phyloP scores from a whole-genome alignment of 2,113 vertebrate genomes.

The Brevimyrus niger region DNA sequence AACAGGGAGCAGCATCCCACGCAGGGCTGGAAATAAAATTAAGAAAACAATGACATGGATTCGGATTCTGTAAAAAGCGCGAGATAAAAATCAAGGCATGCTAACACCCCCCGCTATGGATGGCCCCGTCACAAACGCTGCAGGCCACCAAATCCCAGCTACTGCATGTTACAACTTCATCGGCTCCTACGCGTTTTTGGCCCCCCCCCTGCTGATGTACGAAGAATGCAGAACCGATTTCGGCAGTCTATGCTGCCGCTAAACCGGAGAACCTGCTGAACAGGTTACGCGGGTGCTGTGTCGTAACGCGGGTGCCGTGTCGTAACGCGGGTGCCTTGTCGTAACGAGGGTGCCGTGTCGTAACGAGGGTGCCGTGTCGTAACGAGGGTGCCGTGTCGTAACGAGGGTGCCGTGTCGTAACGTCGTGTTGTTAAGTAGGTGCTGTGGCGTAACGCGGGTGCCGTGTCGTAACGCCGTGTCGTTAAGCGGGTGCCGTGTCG shows the following conservation, averaged over 20 bases:
- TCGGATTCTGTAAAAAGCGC: not conserved
- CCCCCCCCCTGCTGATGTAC: not conserved
- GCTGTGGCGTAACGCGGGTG: too few species aligned
- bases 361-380: too few species aligned
- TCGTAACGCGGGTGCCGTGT: too few species aligned
- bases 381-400: too few species aligned
- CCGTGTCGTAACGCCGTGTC: too few species aligned
- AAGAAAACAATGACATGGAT: not conserved
- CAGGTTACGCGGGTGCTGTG: not conserved
- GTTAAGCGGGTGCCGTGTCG: too few species aligned
- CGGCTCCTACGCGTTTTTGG: not conserved
- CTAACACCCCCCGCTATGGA: not conserved
- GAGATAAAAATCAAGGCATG: not conserved
- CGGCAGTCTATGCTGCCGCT: not conserved
- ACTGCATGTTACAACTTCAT: not conserved
- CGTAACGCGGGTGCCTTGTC: too few species aligned
- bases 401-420: too few species aligned
- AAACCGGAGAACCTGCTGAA: too few species aligned
- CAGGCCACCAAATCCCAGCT: not conserved
- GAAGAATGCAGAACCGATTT: not conserved
- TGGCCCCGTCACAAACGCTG: not conserved
- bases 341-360: too few species aligned
- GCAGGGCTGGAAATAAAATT: not conserved
- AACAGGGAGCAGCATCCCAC: not conserved
- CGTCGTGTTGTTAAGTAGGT: too few species aligned